Evolutionary conservation across 2,797 vertebrate species (phyloP).

Genomic region (Manis javanica): DNA sequence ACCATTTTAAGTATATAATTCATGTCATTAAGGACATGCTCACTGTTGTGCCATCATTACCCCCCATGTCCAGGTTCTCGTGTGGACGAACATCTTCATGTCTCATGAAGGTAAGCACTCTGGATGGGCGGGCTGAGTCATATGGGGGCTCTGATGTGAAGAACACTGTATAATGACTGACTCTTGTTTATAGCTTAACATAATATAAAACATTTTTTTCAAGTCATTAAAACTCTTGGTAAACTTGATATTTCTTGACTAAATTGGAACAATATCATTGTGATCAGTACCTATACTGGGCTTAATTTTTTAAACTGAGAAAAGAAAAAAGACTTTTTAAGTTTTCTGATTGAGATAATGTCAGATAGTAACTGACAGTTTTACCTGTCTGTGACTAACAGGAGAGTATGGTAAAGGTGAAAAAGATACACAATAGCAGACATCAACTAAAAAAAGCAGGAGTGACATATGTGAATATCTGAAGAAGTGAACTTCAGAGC

Average conservation of each 20-base stretch:
- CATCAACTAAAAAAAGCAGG: neutral
- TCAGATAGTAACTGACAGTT: neutral
- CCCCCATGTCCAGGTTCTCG: neutral
- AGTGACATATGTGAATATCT: neutral
- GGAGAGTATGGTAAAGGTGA: neutral
- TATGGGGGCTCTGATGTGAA: neutral
- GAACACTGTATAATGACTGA: too few relatives aligned
- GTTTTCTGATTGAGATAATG: neutral
- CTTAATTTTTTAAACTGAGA: neutral
- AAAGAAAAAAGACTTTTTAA: neutral
- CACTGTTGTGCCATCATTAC: neutral
- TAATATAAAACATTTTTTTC: neutral
- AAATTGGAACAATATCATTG: neutral
- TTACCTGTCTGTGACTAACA: neutral
- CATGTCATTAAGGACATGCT: neutral
- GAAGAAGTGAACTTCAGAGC: neutral
- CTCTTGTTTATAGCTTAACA: neutral
- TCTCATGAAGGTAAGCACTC: neutral
- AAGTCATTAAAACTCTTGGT: neutral
- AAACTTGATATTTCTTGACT: neutral
- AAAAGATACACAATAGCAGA: neutral
- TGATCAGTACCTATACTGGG: neutral
- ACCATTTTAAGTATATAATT: neutral
- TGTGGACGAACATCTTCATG: neutral
- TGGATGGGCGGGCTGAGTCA: neutral